Percentiles rank a stretch among this genome's conserved stretches.
These are phyloP conservation scores for Syngnathus scovelli DNA, from an alignment of 2,113 vertebrate genomes.

Conservation along the genomic window DNA sequence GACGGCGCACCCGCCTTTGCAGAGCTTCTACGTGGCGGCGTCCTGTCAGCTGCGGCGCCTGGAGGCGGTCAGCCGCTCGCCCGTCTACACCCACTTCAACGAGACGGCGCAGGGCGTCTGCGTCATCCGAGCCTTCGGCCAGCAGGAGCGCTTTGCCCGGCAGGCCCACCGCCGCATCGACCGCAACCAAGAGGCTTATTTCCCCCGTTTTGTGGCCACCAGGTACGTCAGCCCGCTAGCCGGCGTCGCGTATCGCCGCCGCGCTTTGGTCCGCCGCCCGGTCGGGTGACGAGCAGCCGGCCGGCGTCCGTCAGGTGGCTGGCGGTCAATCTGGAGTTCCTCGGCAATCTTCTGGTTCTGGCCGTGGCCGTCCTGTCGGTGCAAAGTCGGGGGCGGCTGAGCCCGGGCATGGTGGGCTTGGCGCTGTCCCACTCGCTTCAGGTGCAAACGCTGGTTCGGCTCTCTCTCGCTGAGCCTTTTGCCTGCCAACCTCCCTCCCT, in stretches of 20 bases:
- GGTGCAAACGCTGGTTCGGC: constrained; percentile 62
- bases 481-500: no score
- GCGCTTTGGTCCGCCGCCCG: no score
- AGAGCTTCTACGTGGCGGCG: constrained; percentile 93
- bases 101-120: constrained; percentile 89
- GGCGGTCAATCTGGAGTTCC: constrained; percentile 85
- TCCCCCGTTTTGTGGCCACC: constrained; percentile 90
- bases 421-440: constrained; percentile 93
- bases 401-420: constrained; percentile 85
- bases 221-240: constrained; percentile 51
- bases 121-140: constrained; percentile 86
- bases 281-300: no score
- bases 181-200: constrained; percentile 93
- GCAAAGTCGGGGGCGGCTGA: constrained; percentile 78
- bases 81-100: constrained; percentile 90
- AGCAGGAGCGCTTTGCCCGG: constrained; percentile 82
- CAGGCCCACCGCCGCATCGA: constrained; percentile 86
- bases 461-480: no score
- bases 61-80: constrained; percentile 90
- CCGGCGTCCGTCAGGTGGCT: constrained; percentile 77
- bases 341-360: constrained; percentile 88
- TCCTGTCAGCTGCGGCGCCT: constrained; percentile 92
- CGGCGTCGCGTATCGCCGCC: no score
- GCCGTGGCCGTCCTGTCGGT: constrained; percentile 86
- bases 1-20: constrained; percentile 1